Evolutionary conservation across 2,797 vertebrate species (phyloP).

Genomic region (Falco biarmicus): DNA sequence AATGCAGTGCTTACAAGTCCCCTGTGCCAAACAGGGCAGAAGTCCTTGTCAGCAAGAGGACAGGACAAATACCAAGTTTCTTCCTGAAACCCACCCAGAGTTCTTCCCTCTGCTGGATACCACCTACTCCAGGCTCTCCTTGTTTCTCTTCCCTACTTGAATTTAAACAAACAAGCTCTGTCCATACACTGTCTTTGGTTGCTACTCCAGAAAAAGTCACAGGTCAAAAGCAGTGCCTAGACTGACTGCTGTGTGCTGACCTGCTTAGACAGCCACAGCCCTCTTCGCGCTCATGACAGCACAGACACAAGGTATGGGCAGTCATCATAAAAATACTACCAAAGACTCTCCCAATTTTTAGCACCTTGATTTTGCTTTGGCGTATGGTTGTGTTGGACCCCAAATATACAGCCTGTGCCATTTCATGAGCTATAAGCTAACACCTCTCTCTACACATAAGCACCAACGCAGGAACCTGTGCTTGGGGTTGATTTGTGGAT

Average conservation of each 20-base stretch:
- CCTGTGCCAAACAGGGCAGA: neutral
- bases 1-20: neutral
- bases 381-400: neutral
- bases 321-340: neutral
- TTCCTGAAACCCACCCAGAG: neutral
- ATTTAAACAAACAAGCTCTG: neutral
- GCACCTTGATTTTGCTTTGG: neutral
- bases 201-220: neutral
- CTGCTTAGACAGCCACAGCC: neutral
- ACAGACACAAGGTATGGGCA: neutral
- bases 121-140: neutral
- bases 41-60: neutral
- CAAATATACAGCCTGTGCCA: neutral
- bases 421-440: neutral
- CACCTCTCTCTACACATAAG: neutral
- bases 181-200: neutral
- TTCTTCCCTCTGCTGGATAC: neutral
- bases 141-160: neutral
- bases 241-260: neutral
- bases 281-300: rapidly evolving
- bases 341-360: neutral
- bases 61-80: neutral
- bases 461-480: neutral
- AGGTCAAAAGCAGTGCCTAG: neutral
- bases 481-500: neutral